Evolutionary conservation across 2,797 vertebrate species (phyloP), one percentile per base, ranked within the genome.

Genomic region (Oceanodroma leucorhoa): DNA sequence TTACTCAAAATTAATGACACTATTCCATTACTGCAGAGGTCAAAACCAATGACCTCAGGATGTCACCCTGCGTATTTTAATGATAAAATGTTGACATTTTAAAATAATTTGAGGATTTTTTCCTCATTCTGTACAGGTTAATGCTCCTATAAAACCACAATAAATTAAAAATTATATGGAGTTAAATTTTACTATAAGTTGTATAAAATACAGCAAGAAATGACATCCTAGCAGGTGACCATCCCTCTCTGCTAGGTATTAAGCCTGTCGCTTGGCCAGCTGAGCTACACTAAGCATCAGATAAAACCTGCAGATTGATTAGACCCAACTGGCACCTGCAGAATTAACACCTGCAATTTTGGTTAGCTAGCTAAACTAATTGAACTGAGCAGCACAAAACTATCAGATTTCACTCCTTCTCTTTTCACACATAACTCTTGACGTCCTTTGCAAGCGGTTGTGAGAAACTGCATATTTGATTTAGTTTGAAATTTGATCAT

Each of bases 271-370:
- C 70, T 94, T 80, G 86, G 83, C 88, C 93, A 95, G 67, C 77
- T 77, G 86, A 96, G 75, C 86, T 84, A 72, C 81, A 82, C 78
- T 94, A 79, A 94, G 93, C 67, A 83, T 76, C 53, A 92, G 67
- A 93, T 85, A 95, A 97, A 89, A 89, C 86, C 95, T 90, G 55
- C 62, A 93, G 85, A 91, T 67, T 93, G 86, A 95, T 94, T 92
- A 94, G 84, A 83, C 81, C 53, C 83, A 92, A 84, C 75, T 87
- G 89, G 90, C 93, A 93, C 92, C 95, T 97, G 95, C 93, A 95
- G 83, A 94, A 96, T 96, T 95, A 95, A 91, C 93, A 94, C 96
- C 95, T 94, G 93, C 50, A 71, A 46, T 93, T 95, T 89, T 87
- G 94, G 93, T 71, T 84, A 67, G 87, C 75, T 50, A 85, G 60